Conservation (phyloP, 2,888 invertebrate species). For the Apantesis nais region DNA sequence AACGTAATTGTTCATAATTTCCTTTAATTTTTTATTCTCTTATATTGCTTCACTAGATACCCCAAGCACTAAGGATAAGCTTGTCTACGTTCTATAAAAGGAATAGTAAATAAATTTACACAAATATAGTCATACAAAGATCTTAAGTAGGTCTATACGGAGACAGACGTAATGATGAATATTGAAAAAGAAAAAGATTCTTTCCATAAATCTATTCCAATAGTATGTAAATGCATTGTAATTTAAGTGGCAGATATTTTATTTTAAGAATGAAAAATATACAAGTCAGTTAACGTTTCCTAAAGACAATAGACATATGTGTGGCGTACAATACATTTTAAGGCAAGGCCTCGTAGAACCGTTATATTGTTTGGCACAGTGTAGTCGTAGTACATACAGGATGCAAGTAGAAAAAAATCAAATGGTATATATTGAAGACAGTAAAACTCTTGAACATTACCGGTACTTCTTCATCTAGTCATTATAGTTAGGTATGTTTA, state of each 20-base stretch:
- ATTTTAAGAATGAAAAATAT: conserved; percentile 4
- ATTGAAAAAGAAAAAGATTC: not conserved
- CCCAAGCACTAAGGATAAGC: no score
- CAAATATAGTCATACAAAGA: not conserved
- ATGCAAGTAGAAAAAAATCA: not conserved
- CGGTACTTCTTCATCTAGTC: not conserved
- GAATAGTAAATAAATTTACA: not conserved
- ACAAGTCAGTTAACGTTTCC: conserved; percentile 1
- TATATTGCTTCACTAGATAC: no score
- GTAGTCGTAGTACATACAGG: not conserved
- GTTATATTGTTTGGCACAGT: conserved; percentile 14
- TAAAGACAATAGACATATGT: conserved; percentile 20
- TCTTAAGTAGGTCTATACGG: not conserved
- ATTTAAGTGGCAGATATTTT: not conserved
- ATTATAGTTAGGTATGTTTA: not conserved
- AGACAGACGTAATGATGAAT: not conserved
- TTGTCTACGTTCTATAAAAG: no score
- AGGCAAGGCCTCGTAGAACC: conserved; percentile 20
- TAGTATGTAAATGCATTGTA: not conserved
- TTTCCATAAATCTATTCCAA: not conserved
- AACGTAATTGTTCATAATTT: no score
- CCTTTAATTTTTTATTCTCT: no score
- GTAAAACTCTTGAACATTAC: not conserved
- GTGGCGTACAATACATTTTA: conserved; percentile 14
- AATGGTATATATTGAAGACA: not conserved